Conservation (phyloP, 2,797 vertebrate species). For the Etheostoma perlongum region DNA sequence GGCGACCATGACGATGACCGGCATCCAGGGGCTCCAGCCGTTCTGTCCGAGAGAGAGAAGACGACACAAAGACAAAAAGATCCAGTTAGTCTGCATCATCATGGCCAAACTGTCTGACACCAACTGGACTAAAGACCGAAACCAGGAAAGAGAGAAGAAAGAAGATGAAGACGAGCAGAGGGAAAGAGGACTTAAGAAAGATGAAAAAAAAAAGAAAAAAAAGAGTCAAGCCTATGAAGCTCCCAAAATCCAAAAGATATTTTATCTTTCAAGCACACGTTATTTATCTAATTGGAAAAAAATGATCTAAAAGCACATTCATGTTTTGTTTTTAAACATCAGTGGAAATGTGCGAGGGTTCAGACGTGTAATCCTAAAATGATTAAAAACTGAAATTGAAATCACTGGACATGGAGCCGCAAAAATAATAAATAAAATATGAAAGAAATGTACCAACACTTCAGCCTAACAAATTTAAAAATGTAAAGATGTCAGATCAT, state of each 20-base stretch:
- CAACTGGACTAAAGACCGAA: constrained; percentile 14
- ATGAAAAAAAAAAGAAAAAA: not conserved
- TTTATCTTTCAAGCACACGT: too few relatives aligned
- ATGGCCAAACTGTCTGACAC: not conserved
- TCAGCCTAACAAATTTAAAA: too few relatives aligned
- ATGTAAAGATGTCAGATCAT: too few relatives aligned
- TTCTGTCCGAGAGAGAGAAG: constrained; percentile 85
- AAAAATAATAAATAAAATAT: too few relatives aligned
- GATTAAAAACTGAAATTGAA: too few relatives aligned
- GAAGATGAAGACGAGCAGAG: not conserved
- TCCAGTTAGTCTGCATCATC: constrained; percentile 17
- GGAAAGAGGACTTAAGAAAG: not conserved
- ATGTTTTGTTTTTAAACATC: too few relatives aligned
- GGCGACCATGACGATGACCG: constrained; percentile 96
- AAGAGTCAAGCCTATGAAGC: not conserved
- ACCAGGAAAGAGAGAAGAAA: not conserved
- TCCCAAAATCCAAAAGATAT: constrained; percentile 24
- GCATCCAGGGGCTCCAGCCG: constrained; percentile 97
- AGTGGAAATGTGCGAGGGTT: too few relatives aligned
- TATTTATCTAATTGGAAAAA: not conserved
- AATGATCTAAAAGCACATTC: too few relatives aligned
- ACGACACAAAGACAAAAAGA: not conserved
- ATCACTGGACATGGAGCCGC: too few relatives aligned
- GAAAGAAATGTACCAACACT: too few relatives aligned
- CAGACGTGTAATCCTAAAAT: too few relatives aligned